phyloP scores from a whole-genome alignment of 2,888 invertebrate species.

The Notodromas monacha region DNA sequence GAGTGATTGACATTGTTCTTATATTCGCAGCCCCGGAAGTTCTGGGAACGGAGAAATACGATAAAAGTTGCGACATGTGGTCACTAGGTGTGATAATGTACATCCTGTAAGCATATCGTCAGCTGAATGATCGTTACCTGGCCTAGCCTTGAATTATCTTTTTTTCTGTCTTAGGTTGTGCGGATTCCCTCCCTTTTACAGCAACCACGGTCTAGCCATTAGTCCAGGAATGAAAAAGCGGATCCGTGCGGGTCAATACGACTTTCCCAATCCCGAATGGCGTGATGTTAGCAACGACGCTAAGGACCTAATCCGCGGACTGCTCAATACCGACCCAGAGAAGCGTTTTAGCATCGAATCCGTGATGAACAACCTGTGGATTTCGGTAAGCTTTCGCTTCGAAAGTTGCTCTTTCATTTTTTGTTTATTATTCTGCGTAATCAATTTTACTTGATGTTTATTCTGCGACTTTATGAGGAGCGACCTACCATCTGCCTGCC shows the following conservation, averaged over 20 bases:
- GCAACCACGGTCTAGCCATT: conserved; percentile 82
- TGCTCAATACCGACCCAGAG: conserved; percentile 75
- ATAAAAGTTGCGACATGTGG: conserved; percentile 98
- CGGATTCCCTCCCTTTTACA: conserved; percentile 96
- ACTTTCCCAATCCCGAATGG: conserved; percentile 88
- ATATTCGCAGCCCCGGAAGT: conserved; percentile 36
- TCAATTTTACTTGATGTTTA: neutral
- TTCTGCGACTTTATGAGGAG: too few species aligned
- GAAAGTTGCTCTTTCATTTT: neutral
- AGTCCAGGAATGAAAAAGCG: conserved; percentile 97
- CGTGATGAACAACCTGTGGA: conserved; percentile 59
- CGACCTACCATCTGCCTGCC: too few species aligned
- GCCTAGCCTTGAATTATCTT: neutral
- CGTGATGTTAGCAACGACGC: conserved; percentile 71
- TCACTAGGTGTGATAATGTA: conserved; percentile 97
- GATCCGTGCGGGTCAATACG: conserved; percentile 79
- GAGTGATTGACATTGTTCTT: conserved; percentile 2
- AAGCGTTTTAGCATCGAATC: conserved; percentile 61
- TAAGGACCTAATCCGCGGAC: conserved; percentile 70
- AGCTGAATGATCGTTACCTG: neutral
- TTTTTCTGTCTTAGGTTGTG: conserved; percentile 26
- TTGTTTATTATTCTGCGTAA: too few species aligned
- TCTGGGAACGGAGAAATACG: conserved; percentile 81
- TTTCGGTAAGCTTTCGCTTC: conserved; percentile 27
- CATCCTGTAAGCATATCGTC: conserved; percentile 33